Conservation (phyloP, 2,113 vertebrate genomes). For the Istiophorus platypterus region DNA sequence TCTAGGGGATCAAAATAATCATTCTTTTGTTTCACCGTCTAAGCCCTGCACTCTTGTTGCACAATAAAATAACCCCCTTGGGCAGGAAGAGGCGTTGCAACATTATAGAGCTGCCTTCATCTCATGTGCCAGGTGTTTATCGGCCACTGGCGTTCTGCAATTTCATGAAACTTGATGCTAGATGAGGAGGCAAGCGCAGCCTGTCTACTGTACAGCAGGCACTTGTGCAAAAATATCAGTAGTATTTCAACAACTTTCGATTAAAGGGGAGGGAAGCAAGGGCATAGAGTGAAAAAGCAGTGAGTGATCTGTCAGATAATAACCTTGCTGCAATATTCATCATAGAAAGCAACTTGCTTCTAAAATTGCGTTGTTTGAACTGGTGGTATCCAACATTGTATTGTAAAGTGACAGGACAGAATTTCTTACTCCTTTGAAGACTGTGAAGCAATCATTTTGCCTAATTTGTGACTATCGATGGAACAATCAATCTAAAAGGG, state of each 20-base stretch:
- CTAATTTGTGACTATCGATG: constrained; percentile 45
- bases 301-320: constrained; percentile 40
- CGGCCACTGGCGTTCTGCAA: constrained; percentile 17
- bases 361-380: constrained; percentile 54
- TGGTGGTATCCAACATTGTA: not conserved
- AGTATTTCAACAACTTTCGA: constrained; percentile 26
- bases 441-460: constrained; percentile 27
- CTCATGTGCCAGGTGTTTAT: not conserved
- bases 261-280: constrained; percentile 16
- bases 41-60: constrained; percentile 9
- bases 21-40: constrained; percentile 57
- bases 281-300: constrained; percentile 29
- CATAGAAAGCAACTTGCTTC: constrained; percentile 19
- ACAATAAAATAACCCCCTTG: constrained; percentile 37
- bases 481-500: not conserved
- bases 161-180: constrained; percentile 33
- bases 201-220: not conserved
- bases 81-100: constrained; percentile 13
- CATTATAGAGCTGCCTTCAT: constrained; percentile 34
- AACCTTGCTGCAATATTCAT: constrained; percentile 63
- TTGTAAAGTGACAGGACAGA: constrained; percentile 28
- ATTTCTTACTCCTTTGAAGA: constrained; percentile 47
- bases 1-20: constrained; percentile 66
- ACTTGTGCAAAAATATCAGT: constrained; percentile 21
- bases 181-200: not conserved